Evolutionary conservation across 2,888 invertebrate species (phyloP).

Genomic region (Aphidoletes aphidimyza): DNA sequence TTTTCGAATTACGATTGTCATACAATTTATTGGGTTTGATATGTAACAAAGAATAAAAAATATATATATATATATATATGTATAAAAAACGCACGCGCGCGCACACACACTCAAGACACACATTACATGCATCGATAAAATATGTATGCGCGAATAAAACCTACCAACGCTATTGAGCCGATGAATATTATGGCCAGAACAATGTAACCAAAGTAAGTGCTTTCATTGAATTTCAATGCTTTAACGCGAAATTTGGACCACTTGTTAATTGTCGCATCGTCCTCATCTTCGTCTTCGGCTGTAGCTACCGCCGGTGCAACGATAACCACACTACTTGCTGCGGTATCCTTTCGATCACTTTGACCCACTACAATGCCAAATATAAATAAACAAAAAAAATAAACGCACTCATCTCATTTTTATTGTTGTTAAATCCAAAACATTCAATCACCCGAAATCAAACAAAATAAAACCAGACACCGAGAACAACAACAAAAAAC

Average conservation of each 20-base stretch:
- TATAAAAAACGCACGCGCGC: too few species aligned
- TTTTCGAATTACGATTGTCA: conserved; percentile 10
- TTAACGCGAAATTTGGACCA: conserved; percentile 21
- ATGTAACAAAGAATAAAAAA: too few species aligned
- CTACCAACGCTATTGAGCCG: not conserved
- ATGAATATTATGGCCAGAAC: conserved; percentile 19
- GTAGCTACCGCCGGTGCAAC: not conserved
- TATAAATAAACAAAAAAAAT: not conserved
- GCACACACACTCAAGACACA: too few species aligned
- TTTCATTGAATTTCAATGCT: conserved; percentile 35
- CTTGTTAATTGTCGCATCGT: conserved; percentile 43
- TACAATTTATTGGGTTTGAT: too few species aligned
- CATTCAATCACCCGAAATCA: conserved; percentile 1
- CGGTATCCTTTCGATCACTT: not conserved
- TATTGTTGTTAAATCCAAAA: not conserved
- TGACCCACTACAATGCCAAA: not conserved
- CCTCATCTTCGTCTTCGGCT: conserved; percentile 1
- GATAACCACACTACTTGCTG: not conserved
- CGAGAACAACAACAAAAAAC: too few species aligned
- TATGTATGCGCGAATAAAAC: too few species aligned
- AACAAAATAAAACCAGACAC: too few species aligned
- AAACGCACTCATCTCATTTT: not conserved
- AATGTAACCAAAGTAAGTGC: conserved; percentile 21
- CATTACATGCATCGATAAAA: too few species aligned
- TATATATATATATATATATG: too few species aligned